Percentiles rank a stretch among this genome's conserved stretches.
phyloP scores from a whole-genome alignment of 2,797 vertebrate genomes.

The Pachyuromys duprasi region DNA sequence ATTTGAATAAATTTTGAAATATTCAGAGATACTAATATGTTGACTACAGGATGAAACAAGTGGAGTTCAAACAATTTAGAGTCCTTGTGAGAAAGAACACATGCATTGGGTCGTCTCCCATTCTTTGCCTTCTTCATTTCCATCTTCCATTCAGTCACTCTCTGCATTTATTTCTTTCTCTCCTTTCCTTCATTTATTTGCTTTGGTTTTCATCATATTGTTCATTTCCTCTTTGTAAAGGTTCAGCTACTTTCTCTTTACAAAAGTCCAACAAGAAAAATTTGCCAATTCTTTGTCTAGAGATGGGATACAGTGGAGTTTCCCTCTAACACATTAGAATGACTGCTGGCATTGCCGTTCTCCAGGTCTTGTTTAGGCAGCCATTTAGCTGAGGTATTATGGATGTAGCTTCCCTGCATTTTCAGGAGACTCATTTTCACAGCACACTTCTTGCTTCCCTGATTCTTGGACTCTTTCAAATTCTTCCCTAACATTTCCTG shows the following conservation, averaged over 20 bases:
- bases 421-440: not conserved
- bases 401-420: not conserved
- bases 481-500: not conserved
- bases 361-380: too few relatives aligned
- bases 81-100: not conserved
- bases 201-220: not conserved
- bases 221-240: not conserved
- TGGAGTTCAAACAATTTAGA: not conserved
- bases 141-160: not conserved
- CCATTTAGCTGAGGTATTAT: not conserved
- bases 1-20: not conserved
- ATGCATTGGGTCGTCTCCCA: not conserved
- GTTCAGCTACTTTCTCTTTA: conserved; percentile 55
- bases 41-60: not conserved
- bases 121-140: not conserved
- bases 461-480: not conserved
- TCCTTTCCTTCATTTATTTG: not conserved
- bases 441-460: too few relatives aligned
- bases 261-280: conserved; percentile 73
- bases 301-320: accelerated
- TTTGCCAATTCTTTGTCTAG: not conserved
- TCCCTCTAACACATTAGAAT: not conserved
- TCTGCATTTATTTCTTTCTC: accelerated
- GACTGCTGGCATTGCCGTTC: not conserved
- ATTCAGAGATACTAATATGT: not conserved